Base-by-base conservation (phyloP, 23 tunicate species). In the Trididemnum clinides region DNA sequence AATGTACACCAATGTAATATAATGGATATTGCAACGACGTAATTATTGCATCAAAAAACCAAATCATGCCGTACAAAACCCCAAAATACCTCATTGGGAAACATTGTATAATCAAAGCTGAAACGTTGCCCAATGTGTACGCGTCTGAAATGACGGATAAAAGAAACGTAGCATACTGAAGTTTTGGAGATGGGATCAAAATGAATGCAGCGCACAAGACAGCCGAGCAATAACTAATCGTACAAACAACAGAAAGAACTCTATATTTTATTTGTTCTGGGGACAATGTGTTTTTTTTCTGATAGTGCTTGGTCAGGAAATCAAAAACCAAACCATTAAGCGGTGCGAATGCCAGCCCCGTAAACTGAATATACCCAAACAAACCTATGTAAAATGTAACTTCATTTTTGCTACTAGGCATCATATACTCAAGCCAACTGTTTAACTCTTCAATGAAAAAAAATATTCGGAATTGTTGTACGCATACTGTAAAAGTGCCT, bases 21-120 rank as follows among this genome's bases (percentile, higher is more conserved):
- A 70, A 37, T 6, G 77, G 77, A 30, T 7, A 70, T 21, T 70
- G 77, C 77, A 70, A 33, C 7, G 39, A 7, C 3, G 77, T 70
- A 28, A 70, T 21, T 22, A 44, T 39, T 5, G 77, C 39, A 30
- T 2, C 38, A 28, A 30, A 10, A 6, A 70, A 21, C 4, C 10
- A 6, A 6, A 37, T 21, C 21, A 28, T 4, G n/a, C 77, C 37
- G 37, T 70, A 70, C 20, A 70, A n/a, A 4, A 15, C 30, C 10
- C 77, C 77, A 33, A 70, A 70, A 30, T 70, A 21, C 30, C 30
- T 70, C 39, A 31, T 33, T 6, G 77, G 77, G n/a, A 70, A 70
- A 33, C 77, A 70, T 4, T 33, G 38, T 12, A 70, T 28, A 6
- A 70, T 4, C 18, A 31, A 70, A 4, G 21, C 15, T 10, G 37